phyloP scores from a whole-genome alignment of 2,797 vertebrate genomes.

The Centroberyx gerrardi region DNA sequence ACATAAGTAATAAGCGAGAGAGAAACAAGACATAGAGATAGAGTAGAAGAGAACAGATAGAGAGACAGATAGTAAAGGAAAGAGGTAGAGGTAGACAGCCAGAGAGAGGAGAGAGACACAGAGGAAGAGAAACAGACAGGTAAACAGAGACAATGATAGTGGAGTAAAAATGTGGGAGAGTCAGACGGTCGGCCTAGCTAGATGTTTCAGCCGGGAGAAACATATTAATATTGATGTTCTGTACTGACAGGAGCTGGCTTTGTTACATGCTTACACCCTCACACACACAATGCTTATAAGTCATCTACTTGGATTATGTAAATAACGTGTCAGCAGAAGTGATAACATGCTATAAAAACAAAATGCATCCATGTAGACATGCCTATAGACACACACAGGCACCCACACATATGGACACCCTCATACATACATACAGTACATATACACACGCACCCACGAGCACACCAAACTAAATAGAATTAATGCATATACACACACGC shows the following conservation, averaged over 20 bases:
- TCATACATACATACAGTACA: not conserved
- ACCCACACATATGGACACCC: not conserved
- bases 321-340: constrained; percentile 60
- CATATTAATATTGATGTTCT: constrained; percentile 35
- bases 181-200: constrained; percentile 9
- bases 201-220: constrained; percentile 34
- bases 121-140: not conserved
- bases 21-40: not conserved
- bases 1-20: constrained; percentile 8
- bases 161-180: not conserved
- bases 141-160: not conserved
- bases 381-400: not conserved
- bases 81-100: not conserved
- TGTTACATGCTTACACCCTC: constrained; percentile 50
- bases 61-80: not conserved
- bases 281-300: constrained; percentile 37
- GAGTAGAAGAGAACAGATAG: not conserved
- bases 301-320: constrained; percentile 61
- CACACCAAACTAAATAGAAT: constrained; percentile 27
- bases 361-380: constrained; percentile 18
- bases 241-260: constrained; percentile 27
- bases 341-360: constrained; percentile 38
- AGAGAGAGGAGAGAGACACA: constrained; percentile 23
- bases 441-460: not conserved
- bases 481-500: constrained; percentile 30